phyloP scores from a whole-genome alignment of 2,797 vertebrate genomes.

The Thripadectes ignobilis region DNA sequence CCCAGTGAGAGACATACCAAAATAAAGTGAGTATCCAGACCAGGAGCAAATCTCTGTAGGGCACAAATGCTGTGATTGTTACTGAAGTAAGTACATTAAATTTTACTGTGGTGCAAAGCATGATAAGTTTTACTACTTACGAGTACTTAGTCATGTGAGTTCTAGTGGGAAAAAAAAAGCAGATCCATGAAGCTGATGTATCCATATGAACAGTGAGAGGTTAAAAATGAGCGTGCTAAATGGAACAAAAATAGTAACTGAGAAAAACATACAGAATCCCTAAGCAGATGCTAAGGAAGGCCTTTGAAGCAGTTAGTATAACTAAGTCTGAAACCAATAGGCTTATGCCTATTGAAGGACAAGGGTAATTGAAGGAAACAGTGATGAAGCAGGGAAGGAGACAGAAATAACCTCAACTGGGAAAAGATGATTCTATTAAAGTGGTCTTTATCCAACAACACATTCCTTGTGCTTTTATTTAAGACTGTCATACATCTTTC shows the following conservation, averaged over 20 bases:
- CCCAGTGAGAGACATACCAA: slow-evolving; percentile 32
- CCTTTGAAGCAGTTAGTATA: slow-evolving; percentile 65
- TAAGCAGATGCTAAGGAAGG: slow-evolving; percentile 57
- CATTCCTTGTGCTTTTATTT: slow-evolving; percentile 62
- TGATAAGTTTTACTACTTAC: neutral
- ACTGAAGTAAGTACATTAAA: neutral
- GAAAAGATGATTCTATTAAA: slow-evolving; percentile 67
- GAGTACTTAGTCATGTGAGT: neutral
- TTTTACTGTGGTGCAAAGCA: neutral
- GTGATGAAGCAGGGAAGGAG: slow-evolving; percentile 61
- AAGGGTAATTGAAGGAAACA: slow-evolving; percentile 71
- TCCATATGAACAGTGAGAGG: slow-evolving; percentile 37
- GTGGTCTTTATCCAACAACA: slow-evolving; percentile 65
- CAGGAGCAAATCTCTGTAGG: neutral
- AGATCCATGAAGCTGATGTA: neutral
- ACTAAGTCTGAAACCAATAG: slow-evolving; percentile 69
- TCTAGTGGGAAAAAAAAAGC: neutral
- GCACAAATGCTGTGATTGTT: neutral
- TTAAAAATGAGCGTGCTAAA: slow-evolving; percentile 62
- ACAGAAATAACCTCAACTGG: slow-evolving; percentile 63
- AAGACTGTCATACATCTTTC: slow-evolving; percentile 53
- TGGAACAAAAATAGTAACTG: slow-evolving; percentile 56
- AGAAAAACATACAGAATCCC: slow-evolving; percentile 59
- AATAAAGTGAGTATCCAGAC: slow-evolving; percentile 43
- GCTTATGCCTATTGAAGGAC: slow-evolving; percentile 64